Evolutionary conservation across 2,113 vertebrate genomes (phyloP).

Genomic region (Pampusana beccarii): DNA sequence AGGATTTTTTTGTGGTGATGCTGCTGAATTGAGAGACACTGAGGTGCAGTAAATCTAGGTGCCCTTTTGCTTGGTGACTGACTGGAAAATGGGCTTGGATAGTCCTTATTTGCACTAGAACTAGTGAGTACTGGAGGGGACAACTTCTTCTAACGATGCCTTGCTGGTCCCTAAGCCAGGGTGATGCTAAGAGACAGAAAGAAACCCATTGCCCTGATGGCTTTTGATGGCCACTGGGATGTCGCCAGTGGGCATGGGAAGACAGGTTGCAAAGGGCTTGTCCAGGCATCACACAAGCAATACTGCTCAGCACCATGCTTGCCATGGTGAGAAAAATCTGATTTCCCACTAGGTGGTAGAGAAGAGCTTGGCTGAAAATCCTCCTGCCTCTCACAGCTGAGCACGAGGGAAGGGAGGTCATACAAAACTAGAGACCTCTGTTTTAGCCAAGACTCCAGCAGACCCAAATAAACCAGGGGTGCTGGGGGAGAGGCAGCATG

Average conservation of each 20-base stretch:
- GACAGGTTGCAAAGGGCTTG: background rate
- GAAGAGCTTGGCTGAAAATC: constrained; percentile 37
- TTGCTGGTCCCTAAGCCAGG: background rate
- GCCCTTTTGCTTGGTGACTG: background rate
- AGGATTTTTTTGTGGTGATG: fast-evolving
- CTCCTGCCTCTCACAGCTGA: background rate
- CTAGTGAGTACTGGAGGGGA: no score
- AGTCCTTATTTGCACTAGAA: background rate
- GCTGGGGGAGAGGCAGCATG: background rate
- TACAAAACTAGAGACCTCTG: fast-evolving
- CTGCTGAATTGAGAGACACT: background rate
- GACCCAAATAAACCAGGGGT: background rate
- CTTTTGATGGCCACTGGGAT: background rate
- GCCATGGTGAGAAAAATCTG: background rate
- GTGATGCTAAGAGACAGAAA: background rate
- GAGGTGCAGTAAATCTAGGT: background rate
- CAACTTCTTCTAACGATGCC: background rate
- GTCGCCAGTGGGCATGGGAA: fast-evolving
- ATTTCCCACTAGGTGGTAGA: constrained; percentile 63
- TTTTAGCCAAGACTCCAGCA: background rate
- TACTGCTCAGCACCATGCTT: fast-evolving
- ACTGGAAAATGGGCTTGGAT: background rate
- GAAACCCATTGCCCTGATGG: fast-evolving
- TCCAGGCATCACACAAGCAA: fast-evolving
- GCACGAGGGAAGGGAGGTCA: background rate